Conservation (phyloP, 2,113 vertebrate species). For the Sturnira hondurensis region DNA sequence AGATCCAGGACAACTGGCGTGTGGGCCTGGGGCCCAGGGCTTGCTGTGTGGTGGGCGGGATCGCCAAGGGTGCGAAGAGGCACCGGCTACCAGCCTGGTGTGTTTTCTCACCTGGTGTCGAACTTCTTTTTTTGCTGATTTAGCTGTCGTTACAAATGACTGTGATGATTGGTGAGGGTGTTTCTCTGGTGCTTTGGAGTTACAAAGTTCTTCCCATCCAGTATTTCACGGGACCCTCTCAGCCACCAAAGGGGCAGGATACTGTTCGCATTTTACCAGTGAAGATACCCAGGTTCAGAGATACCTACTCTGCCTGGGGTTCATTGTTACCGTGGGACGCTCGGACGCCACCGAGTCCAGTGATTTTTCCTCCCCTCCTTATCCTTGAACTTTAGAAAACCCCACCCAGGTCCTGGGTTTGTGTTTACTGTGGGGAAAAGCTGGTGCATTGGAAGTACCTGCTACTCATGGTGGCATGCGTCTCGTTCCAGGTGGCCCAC, state of each 20-base stretch:
- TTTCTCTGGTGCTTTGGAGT: background rate
- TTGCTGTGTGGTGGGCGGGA: background rate
- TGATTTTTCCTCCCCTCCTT: background rate
- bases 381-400: background rate
- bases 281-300: background rate
- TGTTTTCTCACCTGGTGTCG: accelerated
- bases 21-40: too few relatives aligned
- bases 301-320: background rate
- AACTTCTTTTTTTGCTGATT: background rate
- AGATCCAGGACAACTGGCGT: background rate
- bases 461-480: accelerated
- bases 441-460: background rate
- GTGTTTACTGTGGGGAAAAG: too few relatives aligned
- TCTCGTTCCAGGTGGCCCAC: conserved; percentile 89
- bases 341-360: background rate
- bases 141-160: background rate
- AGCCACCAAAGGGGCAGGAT: background rate
- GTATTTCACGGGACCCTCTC: background rate
- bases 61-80: background rate
- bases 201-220: background rate
- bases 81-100: background rate
- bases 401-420: accelerated
- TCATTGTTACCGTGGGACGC: background rate
- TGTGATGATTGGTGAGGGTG: background rate
- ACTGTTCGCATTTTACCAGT: background rate